Evolutionary conservation across 2,888 invertebrate genomes (phyloP).

Genomic region (Meta bourneti): DNA sequence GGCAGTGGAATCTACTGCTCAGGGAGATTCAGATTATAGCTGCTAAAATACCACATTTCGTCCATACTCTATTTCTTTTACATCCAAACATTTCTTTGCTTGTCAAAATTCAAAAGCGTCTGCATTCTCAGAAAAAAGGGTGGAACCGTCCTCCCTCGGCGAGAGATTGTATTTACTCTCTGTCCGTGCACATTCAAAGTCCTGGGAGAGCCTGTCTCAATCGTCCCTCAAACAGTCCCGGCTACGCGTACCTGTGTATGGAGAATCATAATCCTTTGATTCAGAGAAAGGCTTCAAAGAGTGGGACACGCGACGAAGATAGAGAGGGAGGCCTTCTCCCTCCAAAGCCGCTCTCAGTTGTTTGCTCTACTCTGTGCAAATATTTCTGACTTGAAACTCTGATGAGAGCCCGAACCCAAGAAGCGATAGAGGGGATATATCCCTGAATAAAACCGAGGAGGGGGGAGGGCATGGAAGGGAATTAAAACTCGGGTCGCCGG

Average conservation of each 20-base stretch:
- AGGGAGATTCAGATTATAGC: too few relatives aligned
- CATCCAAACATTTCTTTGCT: too few relatives aligned
- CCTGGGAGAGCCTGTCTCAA: constrained; percentile 13
- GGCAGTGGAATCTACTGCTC: too few relatives aligned
- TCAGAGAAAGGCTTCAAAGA: constrained; percentile 36
- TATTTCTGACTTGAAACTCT: constrained; percentile 56
- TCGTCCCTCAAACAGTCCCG: constrained; percentile 57
- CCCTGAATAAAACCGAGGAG: constrained; percentile 27
- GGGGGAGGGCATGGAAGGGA: constrained; percentile 19
- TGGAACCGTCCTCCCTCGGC: not conserved
- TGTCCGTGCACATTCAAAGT: constrained; percentile 5
- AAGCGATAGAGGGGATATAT: constrained; percentile 15
- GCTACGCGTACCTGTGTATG: constrained; percentile 4
- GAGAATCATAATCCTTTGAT: constrained; percentile 56
- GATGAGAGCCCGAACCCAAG: constrained; percentile 32
- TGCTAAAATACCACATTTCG: too few relatives aligned
- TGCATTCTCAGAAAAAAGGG: not conserved
- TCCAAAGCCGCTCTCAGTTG: constrained; percentile 40
- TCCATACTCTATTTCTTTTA: too few relatives aligned
- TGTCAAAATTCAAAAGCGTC: not conserved
- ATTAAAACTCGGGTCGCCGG: constrained; percentile 58
- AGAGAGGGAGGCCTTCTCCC: constrained; percentile 22
- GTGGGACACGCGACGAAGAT: not conserved
- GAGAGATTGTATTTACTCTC: constrained; percentile 38
- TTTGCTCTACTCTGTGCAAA: constrained; percentile 73